Conservation (phyloP, 2,888 invertebrate species). For the Malthinus flaveolus region DNA sequence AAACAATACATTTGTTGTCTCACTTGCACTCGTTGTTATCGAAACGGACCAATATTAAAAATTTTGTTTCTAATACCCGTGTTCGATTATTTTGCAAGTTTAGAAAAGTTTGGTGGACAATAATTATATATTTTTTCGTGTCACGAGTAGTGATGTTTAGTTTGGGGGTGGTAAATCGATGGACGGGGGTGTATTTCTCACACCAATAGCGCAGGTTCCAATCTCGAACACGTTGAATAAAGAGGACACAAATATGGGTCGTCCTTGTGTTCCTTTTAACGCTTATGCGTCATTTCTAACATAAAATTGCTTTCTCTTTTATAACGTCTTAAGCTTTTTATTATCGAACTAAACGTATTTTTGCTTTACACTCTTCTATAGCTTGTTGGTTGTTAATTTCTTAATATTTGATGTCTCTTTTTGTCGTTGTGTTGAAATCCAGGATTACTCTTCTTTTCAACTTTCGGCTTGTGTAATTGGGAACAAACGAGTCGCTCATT, state of each 20-base stretch:
- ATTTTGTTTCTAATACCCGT: no score
- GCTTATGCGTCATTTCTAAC: constrained; percentile 19
- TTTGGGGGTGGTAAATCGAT: constrained; percentile 44
- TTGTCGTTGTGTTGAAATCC: no score
- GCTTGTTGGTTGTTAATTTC: no score
- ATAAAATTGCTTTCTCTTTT: constrained; percentile 20
- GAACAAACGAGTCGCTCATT: no score
- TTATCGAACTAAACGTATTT: constrained; percentile 3
- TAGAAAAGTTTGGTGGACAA: background rate
- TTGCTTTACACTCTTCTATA: constrained; percentile 4
- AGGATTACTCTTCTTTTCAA: no score
- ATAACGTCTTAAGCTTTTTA: constrained; percentile 9
- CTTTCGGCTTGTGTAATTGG: no score
- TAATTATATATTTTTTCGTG: constrained; percentile 23
- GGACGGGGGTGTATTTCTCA: constrained; percentile 40
- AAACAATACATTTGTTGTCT: constrained; percentile 51
- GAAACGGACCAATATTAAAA: constrained; percentile 7
- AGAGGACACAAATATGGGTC: constrained; percentile 30
- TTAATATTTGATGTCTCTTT: no score
- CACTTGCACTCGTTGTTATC: constrained; percentile 34
- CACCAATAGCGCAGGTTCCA: constrained; percentile 47
- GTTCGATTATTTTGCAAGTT: no score
- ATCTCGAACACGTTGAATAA: constrained; percentile 40
- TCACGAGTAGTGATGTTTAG: constrained; percentile 29
- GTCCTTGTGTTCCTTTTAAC: constrained; percentile 27